Percentiles rank a stretch among this genome's conserved stretches.
Evolutionary conservation across 2,797 vertebrate species (phyloP).

Genomic region (Alcedo atthis): DNA sequence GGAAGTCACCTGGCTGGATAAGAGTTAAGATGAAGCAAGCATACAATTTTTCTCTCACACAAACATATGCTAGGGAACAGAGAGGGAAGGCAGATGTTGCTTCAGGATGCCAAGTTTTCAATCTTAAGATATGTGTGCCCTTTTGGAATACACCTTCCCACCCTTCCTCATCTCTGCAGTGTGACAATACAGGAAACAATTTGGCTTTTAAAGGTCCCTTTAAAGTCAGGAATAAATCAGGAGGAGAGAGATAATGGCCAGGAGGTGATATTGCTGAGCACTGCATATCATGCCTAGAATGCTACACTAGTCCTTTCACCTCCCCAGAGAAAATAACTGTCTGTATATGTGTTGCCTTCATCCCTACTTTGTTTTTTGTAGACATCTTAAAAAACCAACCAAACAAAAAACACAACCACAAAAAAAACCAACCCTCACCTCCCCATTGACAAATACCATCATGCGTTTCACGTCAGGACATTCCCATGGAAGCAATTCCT

Average conservation of each 20-base stretch:
- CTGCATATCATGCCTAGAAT: background rate
- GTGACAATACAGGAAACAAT: background rate
- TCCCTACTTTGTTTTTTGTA: background rate
- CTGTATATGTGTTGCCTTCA: background rate
- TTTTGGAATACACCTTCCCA: background rate
- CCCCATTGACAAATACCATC: background rate
- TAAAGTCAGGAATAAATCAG: background rate
- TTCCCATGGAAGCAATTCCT: background rate
- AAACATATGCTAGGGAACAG: background rate
- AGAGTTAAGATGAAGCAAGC: background rate
- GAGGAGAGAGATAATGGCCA: background rate
- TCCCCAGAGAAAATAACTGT: background rate
- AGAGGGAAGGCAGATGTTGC: background rate
- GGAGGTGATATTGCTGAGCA: background rate
- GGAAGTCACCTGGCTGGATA: background rate
- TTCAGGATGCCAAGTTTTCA: background rate
- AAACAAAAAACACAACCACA: too few relatives aligned
- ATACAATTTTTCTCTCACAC: background rate
- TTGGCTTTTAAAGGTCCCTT: background rate
- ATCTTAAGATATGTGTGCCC: background rate
- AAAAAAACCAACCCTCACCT: background rate
- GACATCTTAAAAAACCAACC: background rate
- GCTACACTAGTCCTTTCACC: background rate
- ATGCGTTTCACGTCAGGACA: background rate
- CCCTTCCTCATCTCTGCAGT: background rate